Evolutionary conservation across 1,140 invertebrate species (phyloP).

Genomic region (Lucilia sericata): DNA sequence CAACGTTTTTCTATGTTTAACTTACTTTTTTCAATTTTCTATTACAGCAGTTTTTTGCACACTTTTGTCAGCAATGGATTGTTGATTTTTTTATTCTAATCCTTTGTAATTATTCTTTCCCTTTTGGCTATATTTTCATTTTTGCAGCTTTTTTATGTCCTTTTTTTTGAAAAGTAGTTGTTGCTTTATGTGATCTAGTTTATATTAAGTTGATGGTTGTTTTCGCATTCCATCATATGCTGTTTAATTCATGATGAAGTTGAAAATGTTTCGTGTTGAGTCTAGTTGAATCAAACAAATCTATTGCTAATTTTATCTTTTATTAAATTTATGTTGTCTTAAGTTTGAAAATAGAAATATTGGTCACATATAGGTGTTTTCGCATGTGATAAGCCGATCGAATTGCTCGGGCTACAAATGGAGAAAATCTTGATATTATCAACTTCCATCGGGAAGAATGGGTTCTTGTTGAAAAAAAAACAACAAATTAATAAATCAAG

Average conservation of each 20-base stretch:
- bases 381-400: too few relatives aligned
- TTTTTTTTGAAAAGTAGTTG: too few relatives aligned
- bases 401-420: too few relatives aligned
- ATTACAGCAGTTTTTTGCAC: not conserved
- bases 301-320: not conserved
- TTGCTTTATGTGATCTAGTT: too few relatives aligned
- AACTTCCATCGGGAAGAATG: too few relatives aligned
- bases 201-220: not conserved
- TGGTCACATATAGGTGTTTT: too few relatives aligned
- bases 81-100: not conserved
- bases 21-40: not conserved
- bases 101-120: not conserved
- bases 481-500: too few relatives aligned
- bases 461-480: too few relatives aligned
- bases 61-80: not conserved
- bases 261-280: not conserved
- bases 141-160: not conserved
- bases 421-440: too few relatives aligned
- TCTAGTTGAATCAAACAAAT: not conserved
- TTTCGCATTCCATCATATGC: not conserved
- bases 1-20: not conserved
- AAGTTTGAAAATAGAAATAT: too few relatives aligned
- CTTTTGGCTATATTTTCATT: not conserved
- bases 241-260: not conserved
- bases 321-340: not conserved